Base-by-base conservation (phyloP, 2,113 vertebrate species). In the Conger conger region DNA sequence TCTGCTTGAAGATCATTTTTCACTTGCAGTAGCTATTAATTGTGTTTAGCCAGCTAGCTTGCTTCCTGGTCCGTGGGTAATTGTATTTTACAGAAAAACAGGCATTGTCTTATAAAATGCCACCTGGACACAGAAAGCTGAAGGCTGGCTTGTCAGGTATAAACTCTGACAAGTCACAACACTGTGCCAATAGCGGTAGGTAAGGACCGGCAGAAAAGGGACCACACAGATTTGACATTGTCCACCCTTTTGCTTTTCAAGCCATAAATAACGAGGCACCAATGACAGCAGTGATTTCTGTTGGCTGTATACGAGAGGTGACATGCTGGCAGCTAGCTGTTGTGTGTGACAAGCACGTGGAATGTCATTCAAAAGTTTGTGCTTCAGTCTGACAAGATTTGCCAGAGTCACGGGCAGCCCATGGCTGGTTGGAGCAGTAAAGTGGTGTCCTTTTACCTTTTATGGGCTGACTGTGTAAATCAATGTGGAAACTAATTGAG, bases 401-500 rank as follows among this genome's bases (percentile, higher is more conserved):
- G 3, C 8, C n/a, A 5, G n/a, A 27, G n/a, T 13, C 6, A 27
- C 27, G 6, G 33, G 9, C 68, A 73, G n/a, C 27, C n/a, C 9
- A 33, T 73, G n/a, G 68, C 27, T 33, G n/a, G n/a, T 11, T 13
- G 68, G 68, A 73, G 57, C 68, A 73, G 68, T 73, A 11, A 33
- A n/a, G 57, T n/a, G 4, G 8, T 63, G 20, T 63, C 20, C 27
- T 63, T 50, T 63, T 63, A 63, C 57, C 57, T 6, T 27, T 82
- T 7, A 9, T 37, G 27, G 73, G 60, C 81, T 87, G 87, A 82
- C 38, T 63, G 88, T 83, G 91, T 92, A 88, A 89, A 92, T 93
- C 83, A 89, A 81, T 82, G 35, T 83, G 76, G 80, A 89, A 91
- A 92, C 88, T 81, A 92, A 91, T 89, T 45, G 76, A 86, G 81